These are phyloP conservation scores for Pseudoatta argentina DNA, from an alignment of 1,140 invertebrate genomes.

Conservation along the genomic window DNA sequence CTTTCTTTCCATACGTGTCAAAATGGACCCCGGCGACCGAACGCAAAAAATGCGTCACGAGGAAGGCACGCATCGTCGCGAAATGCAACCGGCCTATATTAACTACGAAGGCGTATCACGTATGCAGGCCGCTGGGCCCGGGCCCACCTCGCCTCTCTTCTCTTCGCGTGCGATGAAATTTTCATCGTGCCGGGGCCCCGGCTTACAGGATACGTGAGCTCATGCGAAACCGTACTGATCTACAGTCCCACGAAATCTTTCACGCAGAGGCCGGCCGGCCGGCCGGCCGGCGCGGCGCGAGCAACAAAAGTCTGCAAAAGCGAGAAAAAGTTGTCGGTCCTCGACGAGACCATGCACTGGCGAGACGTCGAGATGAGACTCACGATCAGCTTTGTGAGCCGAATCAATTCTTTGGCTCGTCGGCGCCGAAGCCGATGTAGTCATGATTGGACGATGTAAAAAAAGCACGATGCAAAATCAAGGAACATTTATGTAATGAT, in stretches of 20 bases:
- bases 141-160: constrained; percentile 73
- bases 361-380: constrained; percentile 49
- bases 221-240: constrained; percentile 73
- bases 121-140: constrained; percentile 79
- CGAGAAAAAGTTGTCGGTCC: constrained; percentile 75
- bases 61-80: constrained; percentile 60
- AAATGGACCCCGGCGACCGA: constrained; percentile 6
- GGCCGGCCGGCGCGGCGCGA: constrained; percentile 55
- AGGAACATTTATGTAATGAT: not conserved
- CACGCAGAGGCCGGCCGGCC: constrained; percentile 40
- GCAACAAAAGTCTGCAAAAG: constrained; percentile 70
- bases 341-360: constrained; percentile 11
- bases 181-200: constrained; percentile 69
- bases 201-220: constrained; percentile 59
- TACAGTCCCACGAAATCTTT: constrained; percentile 72
- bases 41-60: constrained; percentile 53
- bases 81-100: constrained; percentile 79
- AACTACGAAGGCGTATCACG: constrained; percentile 79
- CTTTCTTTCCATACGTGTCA: not conserved
- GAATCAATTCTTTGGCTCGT: constrained; percentile 60
- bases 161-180: constrained; percentile 77
- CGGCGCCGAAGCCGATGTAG: not conserved
- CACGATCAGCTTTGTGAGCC: constrained; percentile 30
- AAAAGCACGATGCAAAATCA: constrained; percentile 18
- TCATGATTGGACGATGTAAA: constrained; percentile 26